Base-by-base conservation (phyloP, 2,797 vertebrate species). In the Myotis myotis region DNA sequence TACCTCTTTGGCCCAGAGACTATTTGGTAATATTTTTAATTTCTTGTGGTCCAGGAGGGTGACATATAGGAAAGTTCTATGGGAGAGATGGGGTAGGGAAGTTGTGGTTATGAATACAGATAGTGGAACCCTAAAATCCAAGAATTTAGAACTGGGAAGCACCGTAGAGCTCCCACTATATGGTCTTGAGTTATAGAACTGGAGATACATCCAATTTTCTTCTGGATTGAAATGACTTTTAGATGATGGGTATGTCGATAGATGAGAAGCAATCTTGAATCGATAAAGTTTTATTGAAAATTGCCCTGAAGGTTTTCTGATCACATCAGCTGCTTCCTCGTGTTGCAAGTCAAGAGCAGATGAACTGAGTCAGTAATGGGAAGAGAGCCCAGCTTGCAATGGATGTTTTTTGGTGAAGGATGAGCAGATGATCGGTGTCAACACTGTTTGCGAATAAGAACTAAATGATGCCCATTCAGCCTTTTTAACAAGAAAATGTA, bases 211-310 rank as follows among this genome's bases (percentile, higher is more conserved):
- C 53, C 30, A 70, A 2, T 76, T 92, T 89, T 80, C 79, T 76
- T 89, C 83, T 82, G 36, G 7, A 71, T 64, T 91, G 66, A 81
- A 89, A 64, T 6, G 23, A 72, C 66, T 88, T 93, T 55, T 57
- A 47, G 47, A 55, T 66, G 72, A 88, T 72, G 66, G 87, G 68
- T 93, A 16, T 55, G 51, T 70, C 51, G 70, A 95, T 4, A 33
- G 53, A 23, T n/a, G 55, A 49, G 22, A 55, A 89, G 44, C 78
- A 87, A 71, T 80, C 76, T 93, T 90, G 87, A 93, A 17, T 64
- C 62, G 15, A 74, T 89, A 86, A 81, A 89, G 36, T 64, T 83
- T 53, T 75, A 66, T 87, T 90, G 87, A 94, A 86, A 94, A 86
- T 71, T 51, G 64, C 55, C 44, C 25, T 89, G 72, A 93, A 79